phyloP scores from a whole-genome alignment of 2,888 invertebrate species.

The Selenia dentaria region DNA sequence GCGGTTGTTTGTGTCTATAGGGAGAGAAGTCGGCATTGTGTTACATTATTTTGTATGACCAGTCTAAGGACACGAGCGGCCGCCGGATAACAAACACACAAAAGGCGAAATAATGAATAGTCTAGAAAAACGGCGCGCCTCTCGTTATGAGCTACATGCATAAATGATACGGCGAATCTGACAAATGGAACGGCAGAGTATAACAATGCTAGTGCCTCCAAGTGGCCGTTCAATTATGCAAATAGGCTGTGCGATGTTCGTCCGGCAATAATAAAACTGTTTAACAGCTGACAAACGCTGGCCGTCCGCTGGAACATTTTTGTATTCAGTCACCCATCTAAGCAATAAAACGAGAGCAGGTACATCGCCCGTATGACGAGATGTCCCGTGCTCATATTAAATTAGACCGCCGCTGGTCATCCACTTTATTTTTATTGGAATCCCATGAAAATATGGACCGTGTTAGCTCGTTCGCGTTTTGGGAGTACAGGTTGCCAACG shows the following conservation, averaged over 20 bases:
- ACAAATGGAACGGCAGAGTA: slow-evolving; percentile 83
- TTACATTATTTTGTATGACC: slow-evolving; percentile 58
- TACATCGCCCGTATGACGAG: slow-evolving; percentile 71
- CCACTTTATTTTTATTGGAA: slow-evolving; percentile 82
- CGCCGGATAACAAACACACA: slow-evolving; percentile 70
- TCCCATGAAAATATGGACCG: slow-evolving; percentile 79
- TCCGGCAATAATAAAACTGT: slow-evolving; percentile 82
- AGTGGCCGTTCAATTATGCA: slow-evolving; percentile 85
- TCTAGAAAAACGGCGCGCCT: slow-evolving; percentile 75
- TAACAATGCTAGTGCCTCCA: slow-evolving; percentile 82
- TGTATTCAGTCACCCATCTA: slow-evolving; percentile 68
- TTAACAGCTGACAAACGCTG: slow-evolving; percentile 80
- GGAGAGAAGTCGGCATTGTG: slow-evolving; percentile 59
- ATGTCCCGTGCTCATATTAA: slow-evolving; percentile 77
- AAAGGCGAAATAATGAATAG: slow-evolving; percentile 80
- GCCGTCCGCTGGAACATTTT: slow-evolving; percentile 63
- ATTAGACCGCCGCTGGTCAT: slow-evolving; percentile 76
- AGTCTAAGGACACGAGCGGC: slow-evolving; percentile 64
- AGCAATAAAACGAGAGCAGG: slow-evolving; percentile 76
- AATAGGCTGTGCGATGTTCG: slow-evolving; percentile 78
- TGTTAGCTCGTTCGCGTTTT: slow-evolving; percentile 69
- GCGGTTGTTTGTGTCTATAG: slow-evolving; percentile 67
- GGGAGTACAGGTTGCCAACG: slow-evolving; percentile 60
- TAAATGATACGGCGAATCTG: slow-evolving; percentile 83
- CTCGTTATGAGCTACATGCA: slow-evolving; percentile 81